Percentiles rank a stretch among this genome's conserved stretches.
phyloP scores from a whole-genome alignment of 1,140 invertebrate genomes.

The Drosophila serrata region DNA sequence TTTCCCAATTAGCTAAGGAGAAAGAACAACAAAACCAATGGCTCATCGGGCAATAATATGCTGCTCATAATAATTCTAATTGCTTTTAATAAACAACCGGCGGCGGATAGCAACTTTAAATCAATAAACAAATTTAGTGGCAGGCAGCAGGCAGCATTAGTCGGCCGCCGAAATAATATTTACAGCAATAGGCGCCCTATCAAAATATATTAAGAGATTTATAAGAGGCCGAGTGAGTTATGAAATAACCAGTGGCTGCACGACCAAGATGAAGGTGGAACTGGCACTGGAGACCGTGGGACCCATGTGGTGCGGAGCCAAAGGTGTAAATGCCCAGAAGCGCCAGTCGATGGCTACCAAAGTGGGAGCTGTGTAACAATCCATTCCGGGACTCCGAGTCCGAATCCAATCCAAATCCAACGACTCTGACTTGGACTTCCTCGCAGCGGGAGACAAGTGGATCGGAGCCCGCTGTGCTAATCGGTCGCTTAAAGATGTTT shows the following conservation, averaged over 20 bases:
- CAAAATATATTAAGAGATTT: slow-evolving; percentile 85
- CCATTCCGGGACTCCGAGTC: not conserved
- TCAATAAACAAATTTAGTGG: slow-evolving; percentile 69
- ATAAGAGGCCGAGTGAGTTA: slow-evolving; percentile 69
- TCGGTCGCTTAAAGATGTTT: slow-evolving; percentile 79
- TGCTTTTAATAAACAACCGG: slow-evolving; percentile 81
- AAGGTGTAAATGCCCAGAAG: slow-evolving; percentile 77
- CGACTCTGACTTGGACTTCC: slow-evolving; percentile 18
- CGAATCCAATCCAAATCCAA: slow-evolving; percentile 11
- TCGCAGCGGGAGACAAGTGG: slow-evolving; percentile 42
- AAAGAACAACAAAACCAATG: slow-evolving; percentile 42
- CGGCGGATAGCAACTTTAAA: slow-evolving; percentile 25
- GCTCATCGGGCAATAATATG: slow-evolving; percentile 70
- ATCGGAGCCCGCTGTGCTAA: slow-evolving; percentile 72
- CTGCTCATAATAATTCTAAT: slow-evolving; percentile 82
- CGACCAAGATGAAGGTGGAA: slow-evolving; percentile 1
- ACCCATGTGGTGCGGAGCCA: slow-evolving; percentile 50
- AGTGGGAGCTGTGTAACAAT: slow-evolving; percentile 36
- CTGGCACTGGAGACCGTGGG: not conserved
- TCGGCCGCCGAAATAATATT: slow-evolving; percentile 73
- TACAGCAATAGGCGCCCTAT: slow-evolving; percentile 78
- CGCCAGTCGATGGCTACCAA: slow-evolving; percentile 55
- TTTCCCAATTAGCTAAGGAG: slow-evolving; percentile 31
- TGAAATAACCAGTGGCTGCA: slow-evolving; percentile 64
- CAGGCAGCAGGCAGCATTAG: slow-evolving; percentile 51